phyloP scores from a whole-genome alignment of 2,888 invertebrate genomes.

The Pristionchus maxplancki region DNA sequence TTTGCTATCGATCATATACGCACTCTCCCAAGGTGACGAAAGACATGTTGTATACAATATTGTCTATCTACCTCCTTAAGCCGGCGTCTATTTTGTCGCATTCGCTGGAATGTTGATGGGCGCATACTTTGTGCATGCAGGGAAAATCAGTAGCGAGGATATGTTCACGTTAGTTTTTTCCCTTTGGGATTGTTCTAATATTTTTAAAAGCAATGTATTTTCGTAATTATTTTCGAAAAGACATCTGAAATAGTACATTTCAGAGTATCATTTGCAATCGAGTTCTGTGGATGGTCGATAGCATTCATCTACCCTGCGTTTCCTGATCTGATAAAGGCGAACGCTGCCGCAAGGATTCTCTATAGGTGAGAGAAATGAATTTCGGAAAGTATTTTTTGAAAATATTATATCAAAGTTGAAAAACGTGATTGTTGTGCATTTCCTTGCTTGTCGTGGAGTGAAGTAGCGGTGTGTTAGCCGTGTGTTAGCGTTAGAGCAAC shows the following conservation, averaged over 20 bases:
- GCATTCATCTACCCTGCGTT: not conserved
- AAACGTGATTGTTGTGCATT: too few relatives aligned
- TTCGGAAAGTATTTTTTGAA: not conserved
- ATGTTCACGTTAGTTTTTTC: conserved; percentile 2
- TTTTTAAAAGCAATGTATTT: not conserved
- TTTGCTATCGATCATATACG: not conserved
- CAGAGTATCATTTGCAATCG: not conserved
- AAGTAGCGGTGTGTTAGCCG: too few relatives aligned
- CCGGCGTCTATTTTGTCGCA: not conserved
- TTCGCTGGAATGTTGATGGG: not conserved
- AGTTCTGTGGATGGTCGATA: not conserved
- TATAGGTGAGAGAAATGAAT: not conserved
- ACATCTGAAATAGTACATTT: not conserved
- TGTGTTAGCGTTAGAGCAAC: too few relatives aligned
- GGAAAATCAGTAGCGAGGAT: not conserved
- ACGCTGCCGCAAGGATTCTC: not conserved
- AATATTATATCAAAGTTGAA: too few relatives aligned
- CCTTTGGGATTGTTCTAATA: not conserved
- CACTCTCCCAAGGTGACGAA: not conserved
- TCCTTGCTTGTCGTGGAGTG: too few relatives aligned
- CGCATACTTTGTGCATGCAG: not conserved
- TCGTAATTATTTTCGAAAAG: too few relatives aligned
- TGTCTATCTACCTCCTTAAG: not conserved
- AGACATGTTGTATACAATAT: too few relatives aligned
- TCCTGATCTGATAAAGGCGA: conserved; percentile 1